Conservation (phyloP, 2,888 invertebrate species). For the Allolobophora icterica region DNA sequence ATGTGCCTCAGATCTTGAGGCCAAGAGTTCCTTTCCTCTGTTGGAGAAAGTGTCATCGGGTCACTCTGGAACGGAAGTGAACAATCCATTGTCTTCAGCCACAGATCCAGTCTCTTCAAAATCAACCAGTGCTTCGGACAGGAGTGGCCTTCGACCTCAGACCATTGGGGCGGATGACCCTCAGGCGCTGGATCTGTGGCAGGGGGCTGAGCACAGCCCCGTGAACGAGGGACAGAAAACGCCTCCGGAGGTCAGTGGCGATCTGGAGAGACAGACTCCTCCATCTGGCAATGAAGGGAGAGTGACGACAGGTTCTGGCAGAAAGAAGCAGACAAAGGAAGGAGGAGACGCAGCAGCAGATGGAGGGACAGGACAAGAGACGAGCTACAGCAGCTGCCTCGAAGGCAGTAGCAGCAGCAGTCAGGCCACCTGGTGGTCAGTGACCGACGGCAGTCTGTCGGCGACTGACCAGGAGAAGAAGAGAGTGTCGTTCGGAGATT, state of each 20-base stretch:
- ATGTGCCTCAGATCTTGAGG: background rate
- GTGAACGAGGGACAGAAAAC: background rate
- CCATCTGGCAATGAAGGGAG: background rate
- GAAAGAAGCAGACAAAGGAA: background rate
- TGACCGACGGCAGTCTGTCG: background rate
- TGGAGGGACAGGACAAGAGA: background rate
- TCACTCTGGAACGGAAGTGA: background rate
- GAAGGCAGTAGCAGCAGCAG: background rate
- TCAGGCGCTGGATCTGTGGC: background rate
- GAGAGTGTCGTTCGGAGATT: slow-evolving; percentile 15
- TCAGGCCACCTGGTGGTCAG: background rate
- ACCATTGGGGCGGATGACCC: background rate
- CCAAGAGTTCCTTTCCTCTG: background rate
- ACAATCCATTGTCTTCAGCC: background rate
- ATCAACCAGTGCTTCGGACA: background rate
- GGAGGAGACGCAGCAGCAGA: background rate
- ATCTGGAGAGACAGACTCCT: background rate
- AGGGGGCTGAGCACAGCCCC: background rate
- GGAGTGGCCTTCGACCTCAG: background rate
- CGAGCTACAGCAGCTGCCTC: background rate
- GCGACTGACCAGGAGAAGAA: background rate
- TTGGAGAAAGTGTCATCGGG: background rate
- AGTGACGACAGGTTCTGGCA: background rate
- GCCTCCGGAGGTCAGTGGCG: background rate
- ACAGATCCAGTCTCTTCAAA: background rate